Conservation (phyloP, 1,140 invertebrate genomes). For the Acarapis woodi region DNA sequence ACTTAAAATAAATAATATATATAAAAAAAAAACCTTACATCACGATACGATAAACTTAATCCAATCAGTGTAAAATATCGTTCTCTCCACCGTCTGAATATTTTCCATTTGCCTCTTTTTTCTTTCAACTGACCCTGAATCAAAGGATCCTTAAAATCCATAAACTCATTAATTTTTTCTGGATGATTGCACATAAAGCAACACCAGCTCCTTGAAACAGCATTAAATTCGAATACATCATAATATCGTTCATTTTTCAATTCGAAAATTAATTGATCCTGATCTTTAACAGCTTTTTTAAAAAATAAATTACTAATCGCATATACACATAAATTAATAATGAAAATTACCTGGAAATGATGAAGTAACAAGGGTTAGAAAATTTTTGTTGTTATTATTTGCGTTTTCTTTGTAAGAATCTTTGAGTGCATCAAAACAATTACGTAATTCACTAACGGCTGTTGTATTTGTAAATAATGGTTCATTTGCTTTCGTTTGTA, state of each 20-base stretch:
- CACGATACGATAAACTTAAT: slow-evolving; percentile 57
- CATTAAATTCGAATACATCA: slow-evolving; percentile 59
- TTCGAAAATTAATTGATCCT: slow-evolving; percentile 62
- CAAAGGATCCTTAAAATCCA: slow-evolving; percentile 26
- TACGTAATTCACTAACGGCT: slow-evolving; percentile 48
- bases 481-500: slow-evolving; percentile 44
- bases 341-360: too few species aligned
- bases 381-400: slow-evolving; percentile 60
- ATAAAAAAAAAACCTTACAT: too few species aligned
- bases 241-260: slow-evolving; percentile 56
- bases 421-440: slow-evolving; percentile 74
- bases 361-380: slow-evolving; percentile 62
- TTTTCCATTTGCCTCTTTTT: slow-evolving; percentile 69
- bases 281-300: slow-evolving; percentile 31
- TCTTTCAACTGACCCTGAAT: slow-evolving; percentile 57
- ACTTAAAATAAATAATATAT: too few species aligned
- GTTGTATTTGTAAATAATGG: slow-evolving; percentile 53
- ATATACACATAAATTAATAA: slow-evolving; percentile 31
- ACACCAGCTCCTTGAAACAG: slow-evolving; percentile 32
- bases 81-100: slow-evolving; percentile 66
- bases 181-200: slow-evolving; percentile 75
- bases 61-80: slow-evolving; percentile 73
- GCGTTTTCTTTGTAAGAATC: too few species aligned
- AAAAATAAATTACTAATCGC: background rate
- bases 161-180: slow-evolving; percentile 46